These are phyloP conservation scores for Myzus persicae DNA, from an alignment of 1,140 invertebrate genomes.

Conservation along the genomic window DNA sequence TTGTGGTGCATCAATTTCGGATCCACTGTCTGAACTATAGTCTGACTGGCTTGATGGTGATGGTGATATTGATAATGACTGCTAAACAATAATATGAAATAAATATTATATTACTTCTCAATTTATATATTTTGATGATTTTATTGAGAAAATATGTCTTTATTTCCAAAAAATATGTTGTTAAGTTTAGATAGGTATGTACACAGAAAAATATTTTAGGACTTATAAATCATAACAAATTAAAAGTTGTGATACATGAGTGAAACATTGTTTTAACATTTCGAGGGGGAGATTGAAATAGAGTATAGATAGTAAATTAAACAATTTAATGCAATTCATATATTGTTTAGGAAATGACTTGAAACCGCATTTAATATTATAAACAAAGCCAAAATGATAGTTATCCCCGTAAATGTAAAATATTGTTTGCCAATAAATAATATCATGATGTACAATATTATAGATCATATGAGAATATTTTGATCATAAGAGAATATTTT, in stretches of 20 bases:
- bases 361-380: neutral
- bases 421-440: neutral
- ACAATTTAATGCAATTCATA: neutral
- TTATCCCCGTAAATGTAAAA: neutral
- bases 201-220: neutral
- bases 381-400: neutral
- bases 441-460: neutral
- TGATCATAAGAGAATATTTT: too few relatives aligned
- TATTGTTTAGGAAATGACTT: neutral
- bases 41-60: constrained; percentile 18
- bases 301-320: neutral
- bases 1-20: constrained; percentile 33
- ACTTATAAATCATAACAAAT: neutral
- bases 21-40: constrained; percentile 49
- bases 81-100: neutral
- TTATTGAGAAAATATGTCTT: too few relatives aligned
- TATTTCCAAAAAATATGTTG: neutral
- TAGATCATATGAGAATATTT: neutral
- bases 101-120: neutral
- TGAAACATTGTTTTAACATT: neutral
- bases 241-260: neutral
- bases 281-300: neutral
- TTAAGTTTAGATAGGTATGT: neutral
- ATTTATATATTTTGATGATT: neutral
- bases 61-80: constrained; percentile 21